Evolutionary conservation across 2,888 invertebrate genomes (phyloP).

Genomic region (Watsonalla cultraria): DNA sequence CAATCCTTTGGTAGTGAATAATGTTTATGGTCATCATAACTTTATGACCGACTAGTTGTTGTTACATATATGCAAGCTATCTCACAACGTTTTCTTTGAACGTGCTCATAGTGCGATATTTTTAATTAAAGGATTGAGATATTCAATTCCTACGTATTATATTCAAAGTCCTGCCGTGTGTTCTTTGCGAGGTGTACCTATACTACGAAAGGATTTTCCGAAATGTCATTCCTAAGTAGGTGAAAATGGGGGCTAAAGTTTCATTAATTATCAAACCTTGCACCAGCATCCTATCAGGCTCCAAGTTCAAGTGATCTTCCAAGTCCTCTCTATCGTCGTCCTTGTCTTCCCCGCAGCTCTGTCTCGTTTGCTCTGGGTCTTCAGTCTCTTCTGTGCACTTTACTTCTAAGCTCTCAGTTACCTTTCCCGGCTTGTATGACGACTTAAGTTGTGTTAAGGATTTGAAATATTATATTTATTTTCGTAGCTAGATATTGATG

Average conservation of each 20-base stretch:
- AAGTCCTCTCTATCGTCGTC: constrained; percentile 34
- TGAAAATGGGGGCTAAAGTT: too few species aligned
- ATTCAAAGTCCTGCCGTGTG: too few species aligned
- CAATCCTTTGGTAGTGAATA: too few species aligned
- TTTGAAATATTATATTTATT: background rate
- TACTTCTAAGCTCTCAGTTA: constrained; percentile 10
- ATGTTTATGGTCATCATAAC: too few species aligned
- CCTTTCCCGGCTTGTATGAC: constrained; percentile 18
- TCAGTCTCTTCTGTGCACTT: constrained; percentile 24
- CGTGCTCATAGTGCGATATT: too few species aligned
- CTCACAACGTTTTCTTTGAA: too few species aligned
- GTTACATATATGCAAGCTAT: too few species aligned
- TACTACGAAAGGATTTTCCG: background rate
- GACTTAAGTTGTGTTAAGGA: constrained; percentile 28
- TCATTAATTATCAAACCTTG: constrained; percentile 38
- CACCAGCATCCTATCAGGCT: constrained; percentile 48
- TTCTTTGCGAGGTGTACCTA: background rate
- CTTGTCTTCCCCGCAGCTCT: constrained; percentile 17
- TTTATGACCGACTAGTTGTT: too few species aligned
- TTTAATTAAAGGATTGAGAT: too few species aligned
- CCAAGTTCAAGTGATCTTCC: constrained; percentile 50
- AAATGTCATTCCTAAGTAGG: too few species aligned
- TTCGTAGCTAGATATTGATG: background rate
- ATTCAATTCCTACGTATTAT: too few species aligned
- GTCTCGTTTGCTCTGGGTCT: constrained; percentile 15